Percentiles rank a stretch among this genome's conserved stretches.
Evolutionary conservation across 1,140 invertebrate species (phyloP).

Genomic region (Saccostrea glomerata): DNA sequence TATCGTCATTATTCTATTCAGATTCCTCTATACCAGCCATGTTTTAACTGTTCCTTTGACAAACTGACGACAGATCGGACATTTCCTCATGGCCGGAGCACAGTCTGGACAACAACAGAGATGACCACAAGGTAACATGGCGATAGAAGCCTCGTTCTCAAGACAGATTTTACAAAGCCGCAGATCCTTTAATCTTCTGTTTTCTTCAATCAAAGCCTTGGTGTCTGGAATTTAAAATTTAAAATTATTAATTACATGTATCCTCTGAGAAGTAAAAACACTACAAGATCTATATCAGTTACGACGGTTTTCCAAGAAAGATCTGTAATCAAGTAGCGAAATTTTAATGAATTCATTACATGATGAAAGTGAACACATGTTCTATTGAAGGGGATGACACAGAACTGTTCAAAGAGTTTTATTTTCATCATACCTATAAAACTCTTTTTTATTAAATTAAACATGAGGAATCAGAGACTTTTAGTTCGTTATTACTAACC

Average conservation of each 20-base stretch:
- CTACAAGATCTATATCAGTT: background rate
- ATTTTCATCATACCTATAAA: no score
- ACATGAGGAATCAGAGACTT: no score
- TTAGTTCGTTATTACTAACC: no score
- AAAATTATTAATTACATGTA: background rate
- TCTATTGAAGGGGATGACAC: background rate
- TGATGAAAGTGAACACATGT: background rate
- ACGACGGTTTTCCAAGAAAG: background rate
- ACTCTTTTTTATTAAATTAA: no score
- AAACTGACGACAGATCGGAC: conserved; percentile 87
- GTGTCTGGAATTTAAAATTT: conserved; percentile 15
- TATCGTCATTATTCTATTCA: background rate
- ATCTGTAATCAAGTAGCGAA: background rate
- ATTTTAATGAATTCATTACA: background rate
- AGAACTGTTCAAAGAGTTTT: background rate
- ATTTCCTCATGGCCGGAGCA: conserved; percentile 87
- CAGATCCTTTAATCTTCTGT: conserved; percentile 85
- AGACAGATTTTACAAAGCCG: conserved; percentile 94
- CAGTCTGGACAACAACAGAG: conserved; percentile 90
- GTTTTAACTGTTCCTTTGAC: conserved; percentile 69
- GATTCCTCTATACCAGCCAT: conserved; percentile 44
- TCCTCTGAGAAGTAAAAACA: background rate
- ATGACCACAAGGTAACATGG: conserved; percentile 94
- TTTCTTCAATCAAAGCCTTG: conserved; percentile 63
- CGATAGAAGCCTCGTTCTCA: conserved; percentile 90